A percentile compares a stretch with the other conserved stretches of the same genome.
Conservation (phyloP, 2,888 invertebrate genomes). For the Blastobasis lacticolella region DNA sequence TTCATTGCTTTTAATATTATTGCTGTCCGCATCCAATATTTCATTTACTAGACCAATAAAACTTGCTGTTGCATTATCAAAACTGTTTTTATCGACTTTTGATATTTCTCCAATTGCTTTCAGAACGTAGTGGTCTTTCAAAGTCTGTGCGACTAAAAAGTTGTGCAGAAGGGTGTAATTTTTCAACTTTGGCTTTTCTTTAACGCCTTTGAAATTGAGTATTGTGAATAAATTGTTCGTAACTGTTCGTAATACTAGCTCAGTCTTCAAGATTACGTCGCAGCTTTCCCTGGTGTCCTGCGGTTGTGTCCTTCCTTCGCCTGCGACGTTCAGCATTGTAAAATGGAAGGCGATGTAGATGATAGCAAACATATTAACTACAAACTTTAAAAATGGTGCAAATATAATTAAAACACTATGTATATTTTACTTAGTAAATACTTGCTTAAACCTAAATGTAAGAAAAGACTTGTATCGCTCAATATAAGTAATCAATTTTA, state of each 20-base stretch:
- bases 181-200: conserved; percentile 23
- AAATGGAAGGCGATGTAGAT: too few species aligned
- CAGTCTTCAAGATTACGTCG: conserved; percentile 21
- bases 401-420: too few species aligned
- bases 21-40: conserved; percentile 5
- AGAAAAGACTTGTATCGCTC: too few species aligned
- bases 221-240: conserved; percentile 34
- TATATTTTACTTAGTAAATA: too few species aligned
- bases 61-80: conserved; percentile 20
- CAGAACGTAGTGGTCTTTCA: conserved; percentile 31
- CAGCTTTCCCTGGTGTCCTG: too few species aligned
- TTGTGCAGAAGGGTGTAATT: conserved; percentile 37
- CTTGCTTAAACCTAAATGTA: too few species aligned
- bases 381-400: too few species aligned
- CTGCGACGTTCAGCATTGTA: too few species aligned
- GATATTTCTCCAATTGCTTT: conserved; percentile 31
- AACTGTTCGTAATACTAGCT: conserved; percentile 26
- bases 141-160: conserved; percentile 34
- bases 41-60: conserved; percentile 2
- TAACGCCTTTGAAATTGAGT: conserved; percentile 25
- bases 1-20: conserved; percentile 20
- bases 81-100: conserved; percentile 23
- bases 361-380: too few species aligned
- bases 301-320: too few species aligned
- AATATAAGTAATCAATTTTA: too few species aligned